Percentiles rank a stretch among this genome's conserved stretches.
Evolutionary conservation across 2,888 invertebrate genomes (phyloP).

Genomic region (Drosophila gaucha): DNA sequence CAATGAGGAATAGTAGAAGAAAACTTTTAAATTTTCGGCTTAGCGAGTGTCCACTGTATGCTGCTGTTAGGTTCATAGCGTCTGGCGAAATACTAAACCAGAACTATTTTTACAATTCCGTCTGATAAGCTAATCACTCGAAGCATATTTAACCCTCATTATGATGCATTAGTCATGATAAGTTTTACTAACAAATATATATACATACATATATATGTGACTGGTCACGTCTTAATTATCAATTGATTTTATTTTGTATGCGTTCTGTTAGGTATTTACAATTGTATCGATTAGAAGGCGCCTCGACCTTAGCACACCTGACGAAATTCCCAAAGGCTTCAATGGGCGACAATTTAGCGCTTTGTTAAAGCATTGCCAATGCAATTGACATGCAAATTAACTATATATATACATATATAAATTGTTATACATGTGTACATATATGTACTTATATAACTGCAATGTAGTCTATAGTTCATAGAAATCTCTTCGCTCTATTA

Average conservation of each 20-base stretch:
- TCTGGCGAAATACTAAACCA: slow-evolving; percentile 30
- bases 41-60: neutral
- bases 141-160: slow-evolving; percentile 2
- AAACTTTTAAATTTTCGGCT: no score
- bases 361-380: slow-evolving; percentile 10
- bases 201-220: neutral
- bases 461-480: slow-evolving; percentile 16
- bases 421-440: neutral
- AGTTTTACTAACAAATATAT: neutral
- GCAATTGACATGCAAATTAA: slow-evolving; percentile 37
- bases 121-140: slow-evolving; percentile 27
- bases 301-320: slow-evolving; percentile 25
- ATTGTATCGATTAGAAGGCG: slow-evolving; percentile 25
- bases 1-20: no score
- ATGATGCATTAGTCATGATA: neutral
- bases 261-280: neutral
- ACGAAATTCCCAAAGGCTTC: slow-evolving; percentile 24
- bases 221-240: slow-evolving; percentile 24
- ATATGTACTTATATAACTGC: slow-evolving; percentile 7
- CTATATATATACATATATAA: neutral
- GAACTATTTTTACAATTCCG: slow-evolving; percentile 16
- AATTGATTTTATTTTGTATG: slow-evolving; percentile 34
- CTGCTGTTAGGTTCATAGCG: neutral
- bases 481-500: neutral
- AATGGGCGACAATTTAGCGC: slow-evolving; percentile 5